phyloP scores from a whole-genome alignment of 2,113 vertebrate genomes.

The Trochalopteron elliotii region DNA sequence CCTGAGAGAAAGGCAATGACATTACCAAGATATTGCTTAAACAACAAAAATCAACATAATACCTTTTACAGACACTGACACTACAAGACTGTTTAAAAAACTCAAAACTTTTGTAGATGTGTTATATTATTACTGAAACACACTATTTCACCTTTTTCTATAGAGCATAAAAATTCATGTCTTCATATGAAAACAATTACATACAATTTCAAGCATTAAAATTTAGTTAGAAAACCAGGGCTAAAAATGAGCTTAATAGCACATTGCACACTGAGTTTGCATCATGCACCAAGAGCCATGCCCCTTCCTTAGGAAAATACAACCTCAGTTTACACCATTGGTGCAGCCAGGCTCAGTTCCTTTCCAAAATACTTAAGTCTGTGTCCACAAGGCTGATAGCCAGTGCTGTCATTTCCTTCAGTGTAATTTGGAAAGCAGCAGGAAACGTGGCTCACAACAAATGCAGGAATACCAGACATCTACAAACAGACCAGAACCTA shows the following conservation, averaged over 20 bases:
- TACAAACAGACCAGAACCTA: neutral
- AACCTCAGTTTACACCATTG: neutral
- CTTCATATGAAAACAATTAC: neutral
- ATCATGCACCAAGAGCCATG: neutral
- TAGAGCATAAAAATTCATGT: neutral
- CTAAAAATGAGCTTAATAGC: neutral
- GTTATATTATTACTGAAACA: neutral
- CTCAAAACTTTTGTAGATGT: neutral
- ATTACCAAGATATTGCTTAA: neutral
- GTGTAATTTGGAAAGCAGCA: neutral
- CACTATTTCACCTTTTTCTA: neutral
- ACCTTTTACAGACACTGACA: neutral
- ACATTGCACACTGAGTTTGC: neutral
- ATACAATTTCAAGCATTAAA: neutral
- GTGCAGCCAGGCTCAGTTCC: neutral
- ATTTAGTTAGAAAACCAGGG: neutral
- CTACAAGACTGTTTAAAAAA: neutral
- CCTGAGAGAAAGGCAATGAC: neutral
- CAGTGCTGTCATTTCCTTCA: conserved; percentile 16
- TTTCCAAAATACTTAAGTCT: neutral
- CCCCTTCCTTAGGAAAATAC: neutral
- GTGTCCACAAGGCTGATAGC: neutral
- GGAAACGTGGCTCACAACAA: neutral
- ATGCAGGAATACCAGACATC: neutral
- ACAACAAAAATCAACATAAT: neutral